phyloP scores from a whole-genome alignment of 1,140 invertebrate genomes.

The Semibalanus balanoides region DNA sequence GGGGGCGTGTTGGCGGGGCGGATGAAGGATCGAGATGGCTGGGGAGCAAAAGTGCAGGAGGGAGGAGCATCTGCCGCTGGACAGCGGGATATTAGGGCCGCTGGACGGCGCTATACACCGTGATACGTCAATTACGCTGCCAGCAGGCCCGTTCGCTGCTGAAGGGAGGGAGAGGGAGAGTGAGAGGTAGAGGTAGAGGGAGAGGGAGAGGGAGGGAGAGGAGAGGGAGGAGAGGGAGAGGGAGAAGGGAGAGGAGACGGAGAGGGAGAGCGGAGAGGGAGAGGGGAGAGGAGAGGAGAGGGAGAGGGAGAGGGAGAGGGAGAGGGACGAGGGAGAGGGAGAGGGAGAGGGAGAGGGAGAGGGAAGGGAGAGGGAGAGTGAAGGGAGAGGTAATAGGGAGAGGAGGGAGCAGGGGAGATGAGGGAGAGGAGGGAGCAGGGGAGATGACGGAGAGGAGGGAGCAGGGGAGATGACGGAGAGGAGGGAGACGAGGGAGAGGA shows the following conservation, averaged over 20 bases:
- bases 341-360: neutral
- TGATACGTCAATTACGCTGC: no score
- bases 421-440: conserved; percentile 1
- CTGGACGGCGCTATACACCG: no score
- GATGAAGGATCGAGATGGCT: no score
- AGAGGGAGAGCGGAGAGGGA: no score
- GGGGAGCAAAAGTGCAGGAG: no score
- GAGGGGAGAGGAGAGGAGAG: neutral
- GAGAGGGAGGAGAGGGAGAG: neutral
- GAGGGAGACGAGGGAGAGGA: neutral
- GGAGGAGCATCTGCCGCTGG: no score
- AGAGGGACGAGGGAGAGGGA: neutral
- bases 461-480: neutral
- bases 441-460: conserved; percentile 8
- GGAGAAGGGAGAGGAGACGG: neutral
- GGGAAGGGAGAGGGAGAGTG: neutral
- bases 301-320: neutral
- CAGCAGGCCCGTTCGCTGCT: no score
- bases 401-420: conserved; percentile 8
- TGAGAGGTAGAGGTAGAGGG: no score
- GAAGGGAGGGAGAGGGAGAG: no score
- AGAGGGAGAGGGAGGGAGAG: conserved; percentile 8
- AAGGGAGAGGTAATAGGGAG: conserved; percentile 6
- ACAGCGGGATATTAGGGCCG: no score
- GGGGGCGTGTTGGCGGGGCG: no score